Percentiles rank a stretch among this genome's conserved stretches.
phyloP scores from a whole-genome alignment of 1,140 invertebrate species.

The Cryptotermes secundus region DNA sequence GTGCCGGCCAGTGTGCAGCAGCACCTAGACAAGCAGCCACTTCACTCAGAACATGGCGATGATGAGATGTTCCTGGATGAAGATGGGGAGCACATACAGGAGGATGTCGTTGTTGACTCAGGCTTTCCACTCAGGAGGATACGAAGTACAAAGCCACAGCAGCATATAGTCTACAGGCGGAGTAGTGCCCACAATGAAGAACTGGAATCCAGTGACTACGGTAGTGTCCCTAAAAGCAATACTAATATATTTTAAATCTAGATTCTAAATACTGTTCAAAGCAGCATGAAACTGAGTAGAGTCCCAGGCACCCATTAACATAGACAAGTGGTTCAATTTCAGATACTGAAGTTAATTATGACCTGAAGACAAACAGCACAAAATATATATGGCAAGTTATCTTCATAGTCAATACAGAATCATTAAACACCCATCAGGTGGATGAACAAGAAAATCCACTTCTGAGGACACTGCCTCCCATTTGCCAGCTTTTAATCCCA shows the following conservation, averaged over 20 bases:
- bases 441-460: too few relatives aligned
- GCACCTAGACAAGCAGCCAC: constrained; percentile 36
- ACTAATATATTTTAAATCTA: not conserved
- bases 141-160: constrained; percentile 37
- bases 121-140: constrained; percentile 52
- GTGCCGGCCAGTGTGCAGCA: constrained; percentile 66
- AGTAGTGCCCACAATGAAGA: constrained; percentile 48
- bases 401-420: too few relatives aligned
- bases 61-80: constrained; percentile 74
- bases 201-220: constrained; percentile 67
- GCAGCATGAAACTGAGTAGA: too few relatives aligned
- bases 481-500: too few relatives aligned
- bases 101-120: constrained; percentile 57
- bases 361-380: too few relatives aligned
- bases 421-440: too few relatives aligned
- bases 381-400: too few relatives aligned
- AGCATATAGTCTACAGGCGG: constrained; percentile 66
- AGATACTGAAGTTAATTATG: too few relatives aligned
- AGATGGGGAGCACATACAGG: constrained; percentile 47
- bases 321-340: too few relatives aligned
- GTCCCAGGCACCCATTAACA: too few relatives aligned
- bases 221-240: constrained; percentile 47
- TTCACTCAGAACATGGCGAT: constrained; percentile 38
- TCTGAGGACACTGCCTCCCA: too few relatives aligned
- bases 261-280: too few relatives aligned